Percentiles rank a stretch among this genome's conserved stretches.
These are phyloP conservation scores for Rhinophrynus dorsalis DNA, from an alignment of 2,797 vertebrate species.

Conservation along the genomic window DNA sequence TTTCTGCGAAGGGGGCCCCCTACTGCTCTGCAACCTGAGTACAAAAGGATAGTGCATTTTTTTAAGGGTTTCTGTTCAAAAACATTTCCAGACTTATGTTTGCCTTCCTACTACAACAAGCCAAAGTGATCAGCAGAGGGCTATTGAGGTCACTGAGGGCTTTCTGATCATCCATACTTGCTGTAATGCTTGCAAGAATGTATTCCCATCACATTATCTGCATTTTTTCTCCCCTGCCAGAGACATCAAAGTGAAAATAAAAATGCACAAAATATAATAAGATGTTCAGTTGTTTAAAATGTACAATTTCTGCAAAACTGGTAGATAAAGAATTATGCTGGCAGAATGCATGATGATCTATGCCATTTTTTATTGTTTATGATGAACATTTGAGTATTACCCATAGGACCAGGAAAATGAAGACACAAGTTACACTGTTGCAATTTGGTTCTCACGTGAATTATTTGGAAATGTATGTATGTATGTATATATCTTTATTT, in stretches of 20 bases:
- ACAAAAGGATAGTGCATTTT: conserved; percentile 79
- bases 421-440: too few species aligned
- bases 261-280: conserved; percentile 14
- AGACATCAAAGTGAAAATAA: conserved; percentile 17
- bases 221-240: conserved; percentile 43
- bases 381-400: too few species aligned
- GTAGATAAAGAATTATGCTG: too few species aligned
- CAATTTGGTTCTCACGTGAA: too few species aligned
- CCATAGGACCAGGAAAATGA: too few species aligned
- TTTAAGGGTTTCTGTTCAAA: conserved; percentile 79
- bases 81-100: conserved; percentile 76
- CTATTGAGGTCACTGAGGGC: conserved; percentile 71
- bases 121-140: conserved; percentile 74
- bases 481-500: too few species aligned
- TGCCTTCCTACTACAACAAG: conserved; percentile 76
- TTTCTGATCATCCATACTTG: conserved; percentile 73
- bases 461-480: too few species aligned
- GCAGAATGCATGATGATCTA: too few species aligned
- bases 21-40: conserved; percentile 71
- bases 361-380: too few species aligned
- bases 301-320: conserved; percentile 4
- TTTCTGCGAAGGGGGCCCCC: conserved; percentile 74
- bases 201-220: conserved; percentile 73
- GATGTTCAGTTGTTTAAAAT: background rate
- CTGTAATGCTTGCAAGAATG: conserved; percentile 77